Percentiles rank a stretch among this genome's conserved stretches.
These are phyloP conservation scores for Drosophila lacteicornis DNA, from an alignment of 1,140 invertebrate species.

Conservation along the genomic window DNA sequence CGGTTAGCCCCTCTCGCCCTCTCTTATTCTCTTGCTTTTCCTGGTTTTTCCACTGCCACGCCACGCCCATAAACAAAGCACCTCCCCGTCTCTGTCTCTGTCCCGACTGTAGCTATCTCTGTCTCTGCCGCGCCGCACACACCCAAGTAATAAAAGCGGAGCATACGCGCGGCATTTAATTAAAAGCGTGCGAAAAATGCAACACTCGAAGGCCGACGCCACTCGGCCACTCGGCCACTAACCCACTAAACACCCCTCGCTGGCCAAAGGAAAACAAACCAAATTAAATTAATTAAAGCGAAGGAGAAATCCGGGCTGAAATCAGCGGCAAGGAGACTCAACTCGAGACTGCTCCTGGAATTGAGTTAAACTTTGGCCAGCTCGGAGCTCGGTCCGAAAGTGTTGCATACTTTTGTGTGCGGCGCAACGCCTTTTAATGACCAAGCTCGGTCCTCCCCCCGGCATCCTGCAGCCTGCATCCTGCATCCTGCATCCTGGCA, in stretches of 20 bases:
- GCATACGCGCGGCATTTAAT: constrained; percentile 67
- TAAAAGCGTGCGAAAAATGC: constrained; percentile 78
- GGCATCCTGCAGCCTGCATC: not conserved
- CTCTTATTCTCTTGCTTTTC: too few relatives aligned
- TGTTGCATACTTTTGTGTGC: constrained; percentile 42
- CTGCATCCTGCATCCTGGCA: constrained; percentile 11
- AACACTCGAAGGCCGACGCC: constrained; percentile 47
- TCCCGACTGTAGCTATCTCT: not conserved
- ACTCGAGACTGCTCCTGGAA: constrained; percentile 58
- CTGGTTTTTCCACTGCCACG: constrained; percentile 9
- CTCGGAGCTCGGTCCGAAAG: constrained; percentile 11
- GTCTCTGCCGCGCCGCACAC: not conserved
- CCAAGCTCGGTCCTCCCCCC: not conserved
- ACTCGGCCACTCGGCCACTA: not conserved
- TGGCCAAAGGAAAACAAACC: constrained; percentile 34
- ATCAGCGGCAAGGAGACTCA: constrained; percentile 61
- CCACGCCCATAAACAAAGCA: constrained; percentile 47
- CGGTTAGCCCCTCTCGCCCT: constrained; percentile 7
- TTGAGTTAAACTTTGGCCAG: constrained; percentile 63
- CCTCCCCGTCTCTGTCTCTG: not conserved
- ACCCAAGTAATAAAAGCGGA: constrained; percentile 42
- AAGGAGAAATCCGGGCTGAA: constrained; percentile 56
- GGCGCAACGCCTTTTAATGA: constrained; percentile 60
- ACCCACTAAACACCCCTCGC: constrained; percentile 4
- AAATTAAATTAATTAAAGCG: constrained; percentile 82